These are phyloP conservation scores for Eolophus roseicapilla DNA, from an alignment of 2,113 vertebrate species.

Conservation along the genomic window DNA sequence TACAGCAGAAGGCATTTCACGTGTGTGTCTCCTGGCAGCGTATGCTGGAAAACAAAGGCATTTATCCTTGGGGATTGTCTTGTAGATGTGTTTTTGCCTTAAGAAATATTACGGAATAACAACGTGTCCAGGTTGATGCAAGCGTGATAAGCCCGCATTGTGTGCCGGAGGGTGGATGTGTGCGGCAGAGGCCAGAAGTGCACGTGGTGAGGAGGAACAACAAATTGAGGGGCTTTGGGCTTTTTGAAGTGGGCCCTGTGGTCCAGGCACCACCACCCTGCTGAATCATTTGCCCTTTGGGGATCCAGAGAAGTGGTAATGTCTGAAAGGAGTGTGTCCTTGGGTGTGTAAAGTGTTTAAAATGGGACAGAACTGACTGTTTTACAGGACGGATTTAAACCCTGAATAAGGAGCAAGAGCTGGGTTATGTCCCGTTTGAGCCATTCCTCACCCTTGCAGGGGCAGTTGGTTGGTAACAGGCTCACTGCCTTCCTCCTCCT, in stretches of 20 bases:
- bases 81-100: background rate
- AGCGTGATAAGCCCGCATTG: rapidly evolving
- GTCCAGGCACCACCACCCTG: rapidly evolving
- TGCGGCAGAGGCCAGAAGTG: background rate
- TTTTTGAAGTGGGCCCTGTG: background rate
- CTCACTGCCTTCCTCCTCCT: background rate
- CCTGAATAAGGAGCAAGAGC: background rate
- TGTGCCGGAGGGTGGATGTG: background rate
- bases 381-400: background rate
- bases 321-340: background rate
- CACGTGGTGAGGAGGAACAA: rapidly evolving
- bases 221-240: background rate
- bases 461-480: background rate
- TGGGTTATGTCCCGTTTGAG: background rate
- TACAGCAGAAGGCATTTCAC: constrained; percentile 5
- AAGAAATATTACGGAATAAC: background rate
- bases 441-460: background rate
- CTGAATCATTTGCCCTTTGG: background rate
- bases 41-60: background rate
- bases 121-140: rapidly evolving
- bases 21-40: background rate
- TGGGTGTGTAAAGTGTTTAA: background rate
- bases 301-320: background rate
- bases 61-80: background rate
- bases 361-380: background rate